Conservation (phyloP, 2,113 vertebrate species). For the Paratilapia polleni region DNA sequence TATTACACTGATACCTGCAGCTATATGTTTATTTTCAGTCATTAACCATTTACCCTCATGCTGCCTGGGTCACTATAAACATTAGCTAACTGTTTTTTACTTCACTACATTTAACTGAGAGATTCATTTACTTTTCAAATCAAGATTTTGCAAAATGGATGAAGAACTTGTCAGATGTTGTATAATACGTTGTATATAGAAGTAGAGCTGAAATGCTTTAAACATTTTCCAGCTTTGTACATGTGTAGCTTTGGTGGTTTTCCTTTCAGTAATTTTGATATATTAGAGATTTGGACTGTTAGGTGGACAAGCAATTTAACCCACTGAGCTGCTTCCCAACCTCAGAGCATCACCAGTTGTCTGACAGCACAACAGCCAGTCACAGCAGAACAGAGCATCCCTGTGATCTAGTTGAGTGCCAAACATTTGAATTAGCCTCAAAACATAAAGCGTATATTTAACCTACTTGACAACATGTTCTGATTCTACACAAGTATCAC, state of each 20-base stretch:
- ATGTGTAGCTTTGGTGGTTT: not conserved
- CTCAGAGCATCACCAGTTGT: not conserved
- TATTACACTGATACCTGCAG: constrained; percentile 7
- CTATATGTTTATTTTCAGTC: constrained; percentile 24
- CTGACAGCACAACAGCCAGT: not conserved
- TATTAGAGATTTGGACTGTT: not conserved
- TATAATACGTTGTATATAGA: not conserved
- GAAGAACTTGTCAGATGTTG: not conserved
- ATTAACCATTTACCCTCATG: not conserved
- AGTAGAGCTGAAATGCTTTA: not conserved
- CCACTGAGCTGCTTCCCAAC: not conserved
- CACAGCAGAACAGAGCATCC: not conserved
- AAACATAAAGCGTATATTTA: constrained; percentile 50
- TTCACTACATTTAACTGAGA: too few relatives aligned
- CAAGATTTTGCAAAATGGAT: too few relatives aligned
- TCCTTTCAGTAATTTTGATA: not conserved
- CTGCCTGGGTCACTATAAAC: not conserved
- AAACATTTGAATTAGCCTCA: not conserved
- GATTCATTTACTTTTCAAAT: too few relatives aligned
- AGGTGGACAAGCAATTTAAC: not conserved
- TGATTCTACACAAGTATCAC: constrained; percentile 49
- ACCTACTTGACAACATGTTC: constrained; percentile 25
- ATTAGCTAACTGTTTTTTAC: too few relatives aligned
- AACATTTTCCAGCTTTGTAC: not conserved
- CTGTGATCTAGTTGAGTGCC: not conserved